Percentiles rank a stretch among this genome's conserved stretches.
These are phyloP conservation scores for Philaethria dido DNA, from an alignment of 2,888 invertebrate species.

Conservation along the genomic window DNA sequence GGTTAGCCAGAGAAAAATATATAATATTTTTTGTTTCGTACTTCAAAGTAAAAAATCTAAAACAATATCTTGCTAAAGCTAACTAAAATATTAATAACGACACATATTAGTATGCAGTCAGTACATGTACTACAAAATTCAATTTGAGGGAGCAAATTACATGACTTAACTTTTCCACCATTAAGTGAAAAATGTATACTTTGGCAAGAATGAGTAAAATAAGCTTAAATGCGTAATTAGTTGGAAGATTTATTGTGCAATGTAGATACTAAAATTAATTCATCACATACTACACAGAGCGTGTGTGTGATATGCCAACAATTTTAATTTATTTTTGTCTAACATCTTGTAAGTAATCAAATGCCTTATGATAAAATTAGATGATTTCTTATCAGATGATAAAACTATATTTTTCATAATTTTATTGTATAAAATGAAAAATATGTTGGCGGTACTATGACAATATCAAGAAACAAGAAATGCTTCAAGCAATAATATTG, in stretches of 20 bases:
- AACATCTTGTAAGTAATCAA: conserved; percentile 10
- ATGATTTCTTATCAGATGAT: background rate
- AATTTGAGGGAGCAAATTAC: background rate
- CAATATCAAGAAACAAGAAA: conserved; percentile 10
- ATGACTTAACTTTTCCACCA: background rate
- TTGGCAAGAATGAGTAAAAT: background rate
- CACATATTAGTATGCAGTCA: no score
- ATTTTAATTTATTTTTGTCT: conserved; percentile 19
- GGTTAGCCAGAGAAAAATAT: background rate
- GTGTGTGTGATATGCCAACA: background rate
- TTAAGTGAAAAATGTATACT: background rate
- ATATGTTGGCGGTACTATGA: conserved; percentile 9
- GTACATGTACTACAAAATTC: background rate
- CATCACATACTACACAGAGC: background rate
- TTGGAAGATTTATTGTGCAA: conserved; percentile 12
- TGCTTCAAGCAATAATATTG: conserved; percentile 4
- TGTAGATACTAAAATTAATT: conserved; percentile 8
- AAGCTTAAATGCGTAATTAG: background rate
- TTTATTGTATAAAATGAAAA: conserved; percentile 12
- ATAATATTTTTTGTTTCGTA: background rate
- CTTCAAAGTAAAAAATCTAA: no score
- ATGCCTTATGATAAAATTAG: conserved; percentile 19
- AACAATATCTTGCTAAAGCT: background rate
- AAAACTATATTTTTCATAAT: conserved; percentile 16
- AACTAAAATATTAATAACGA: background rate